phyloP scores from a whole-genome alignment of 1,140 invertebrate genomes.

The Tribolium castaneum region DNA sequence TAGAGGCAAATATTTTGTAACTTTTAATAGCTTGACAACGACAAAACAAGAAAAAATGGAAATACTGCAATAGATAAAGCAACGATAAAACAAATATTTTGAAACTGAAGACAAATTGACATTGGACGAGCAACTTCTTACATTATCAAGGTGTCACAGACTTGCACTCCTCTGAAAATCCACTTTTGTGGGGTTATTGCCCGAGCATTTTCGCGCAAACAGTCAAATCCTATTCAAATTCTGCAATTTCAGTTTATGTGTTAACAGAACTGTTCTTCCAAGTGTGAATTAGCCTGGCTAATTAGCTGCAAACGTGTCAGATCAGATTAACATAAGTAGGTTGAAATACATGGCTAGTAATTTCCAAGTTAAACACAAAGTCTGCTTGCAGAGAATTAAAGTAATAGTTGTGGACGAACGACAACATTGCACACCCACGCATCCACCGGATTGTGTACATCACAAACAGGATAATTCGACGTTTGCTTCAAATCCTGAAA shows the following conservation, averaged over 20 bases:
- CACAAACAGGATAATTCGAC: slow-evolving; percentile 1
- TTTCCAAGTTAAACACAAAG: slow-evolving; percentile 23
- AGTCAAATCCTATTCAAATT: not conserved
- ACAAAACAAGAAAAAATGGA: not conserved
- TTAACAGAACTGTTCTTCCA: slow-evolving; percentile 2
- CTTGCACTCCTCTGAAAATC: too few relatives aligned
- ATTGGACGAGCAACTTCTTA: not conserved
- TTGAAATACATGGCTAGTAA: slow-evolving; percentile 16
- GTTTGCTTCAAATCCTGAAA: slow-evolving; percentile 2
- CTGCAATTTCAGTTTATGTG: not conserved
- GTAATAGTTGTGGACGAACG: slow-evolving; percentile 18
- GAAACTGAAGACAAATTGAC: not conserved
- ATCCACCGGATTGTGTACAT: slow-evolving; percentile 13
- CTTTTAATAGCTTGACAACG: not conserved
- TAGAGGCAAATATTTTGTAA: not conserved
- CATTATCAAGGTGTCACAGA: too few relatives aligned
- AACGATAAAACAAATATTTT: not conserved
- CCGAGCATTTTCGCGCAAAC: too few relatives aligned
- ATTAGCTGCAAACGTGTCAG: slow-evolving; percentile 19
- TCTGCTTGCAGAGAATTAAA: slow-evolving; percentile 6
- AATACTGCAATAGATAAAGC: not conserved
- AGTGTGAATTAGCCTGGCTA: slow-evolving; percentile 1
- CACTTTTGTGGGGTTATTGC: too few relatives aligned
- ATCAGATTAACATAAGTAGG: slow-evolving; percentile 34
- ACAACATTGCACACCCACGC: slow-evolving; percentile 16